Percentiles rank a stretch among this genome's conserved stretches.
These are phyloP conservation scores for Synergus laeviventris DNA, from an alignment of 2,888 invertebrate genomes.

Conservation along the genomic window DNA sequence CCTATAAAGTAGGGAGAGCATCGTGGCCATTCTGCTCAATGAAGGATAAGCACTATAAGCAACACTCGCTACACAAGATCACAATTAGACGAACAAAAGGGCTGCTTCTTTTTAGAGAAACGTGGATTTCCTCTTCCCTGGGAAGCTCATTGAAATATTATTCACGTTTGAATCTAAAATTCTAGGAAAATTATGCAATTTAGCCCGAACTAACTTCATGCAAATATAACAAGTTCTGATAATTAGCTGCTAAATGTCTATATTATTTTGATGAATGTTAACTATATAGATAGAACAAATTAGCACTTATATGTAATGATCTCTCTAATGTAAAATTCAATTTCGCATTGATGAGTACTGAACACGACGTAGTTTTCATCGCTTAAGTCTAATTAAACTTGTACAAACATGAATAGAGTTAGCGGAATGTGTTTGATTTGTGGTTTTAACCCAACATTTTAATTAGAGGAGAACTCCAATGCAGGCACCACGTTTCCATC, in stretches of 20 bases:
- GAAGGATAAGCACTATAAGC: conserved; percentile 47
- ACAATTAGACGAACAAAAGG: conserved; percentile 16
- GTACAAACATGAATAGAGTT: conserved; percentile 24
- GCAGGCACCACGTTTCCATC: conserved; percentile 22
- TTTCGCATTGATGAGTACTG: conserved; percentile 28
- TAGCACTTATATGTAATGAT: neutral
- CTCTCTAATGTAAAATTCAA: conserved; percentile 31
- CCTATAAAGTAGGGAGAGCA: conserved; percentile 53
- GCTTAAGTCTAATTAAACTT: conserved; percentile 29
- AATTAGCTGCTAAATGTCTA: neutral
- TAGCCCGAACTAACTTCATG: neutral
- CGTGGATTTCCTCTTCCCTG: neutral
- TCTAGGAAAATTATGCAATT: too few relatives aligned
- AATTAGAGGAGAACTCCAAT: conserved; percentile 33
- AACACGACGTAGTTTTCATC: conserved; percentile 22
- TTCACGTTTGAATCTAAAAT: neutral
- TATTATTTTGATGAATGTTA: neutral
- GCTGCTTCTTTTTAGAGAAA: neutral
- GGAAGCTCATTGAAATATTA: neutral
- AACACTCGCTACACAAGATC: conserved; percentile 41
- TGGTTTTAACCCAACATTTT: conserved; percentile 38
- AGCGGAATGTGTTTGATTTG: conserved; percentile 37
- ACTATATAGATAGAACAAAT: neutral
- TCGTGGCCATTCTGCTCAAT: conserved; percentile 43
- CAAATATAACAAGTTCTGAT: neutral